These are phyloP conservation scores for Plebejus argus DNA, from an alignment of 2,888 invertebrate species.

Conservation along the genomic window DNA sequence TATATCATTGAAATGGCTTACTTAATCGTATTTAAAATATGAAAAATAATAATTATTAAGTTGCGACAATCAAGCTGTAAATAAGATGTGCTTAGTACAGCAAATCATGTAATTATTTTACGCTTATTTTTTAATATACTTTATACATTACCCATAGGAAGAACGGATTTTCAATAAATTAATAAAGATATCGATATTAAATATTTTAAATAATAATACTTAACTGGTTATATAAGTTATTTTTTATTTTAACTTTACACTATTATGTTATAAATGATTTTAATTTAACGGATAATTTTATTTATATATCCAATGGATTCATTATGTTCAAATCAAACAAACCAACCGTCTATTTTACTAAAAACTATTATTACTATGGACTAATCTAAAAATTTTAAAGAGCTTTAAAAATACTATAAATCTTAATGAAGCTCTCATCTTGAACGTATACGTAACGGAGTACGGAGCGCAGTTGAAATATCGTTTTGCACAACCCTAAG, in stretches of 20 bases:
- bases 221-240: no score
- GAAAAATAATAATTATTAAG: neutral
- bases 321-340: neutral
- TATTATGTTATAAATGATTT: no score
- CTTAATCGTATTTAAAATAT: neutral
- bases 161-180: neutral
- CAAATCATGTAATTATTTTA: neutral
- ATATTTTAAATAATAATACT: no score
- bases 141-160: neutral
- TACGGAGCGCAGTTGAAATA: constrained; percentile 1
- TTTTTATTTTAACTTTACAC: no score
- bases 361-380: neutral
- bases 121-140: neutral
- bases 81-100: no score
- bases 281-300: neutral
- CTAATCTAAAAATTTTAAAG: neutral
- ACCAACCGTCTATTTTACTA: neutral
- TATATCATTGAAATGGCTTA: neutral
- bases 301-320: neutral
- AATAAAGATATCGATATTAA: no score
- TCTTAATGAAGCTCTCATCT: neutral
- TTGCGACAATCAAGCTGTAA: neutral
- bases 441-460: neutral
- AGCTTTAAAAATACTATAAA: neutral
- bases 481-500: neutral